Evolutionary conservation across 2,888 invertebrate species (phyloP), one percentile per base, ranked within the genome.

Genomic region (Stratiomys singularior): DNA sequence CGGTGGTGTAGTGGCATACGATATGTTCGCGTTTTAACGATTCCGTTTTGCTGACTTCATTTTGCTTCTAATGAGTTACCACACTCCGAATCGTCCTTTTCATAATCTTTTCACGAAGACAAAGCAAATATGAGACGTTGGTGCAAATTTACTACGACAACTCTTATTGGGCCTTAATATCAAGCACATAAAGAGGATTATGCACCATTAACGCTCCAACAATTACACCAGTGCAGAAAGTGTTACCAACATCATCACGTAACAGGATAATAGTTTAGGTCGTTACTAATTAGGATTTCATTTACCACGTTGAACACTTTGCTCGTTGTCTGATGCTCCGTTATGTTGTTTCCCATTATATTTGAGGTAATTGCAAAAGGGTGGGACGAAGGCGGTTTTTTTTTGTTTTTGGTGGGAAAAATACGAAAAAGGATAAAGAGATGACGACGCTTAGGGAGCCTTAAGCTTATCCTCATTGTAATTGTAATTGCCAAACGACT

Each of bases 211-310:
- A 18, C 25, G 25, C 47, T 69, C 46, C 47, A 47, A 69, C 69
- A 66, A 66, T 66, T 52, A 60, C 13, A 30, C 15, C 18, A 58
- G 44, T 60, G 60, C 37, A 46, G 27, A 60, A 58, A 58, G 58
- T 58, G 60, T 58, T 60, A 30, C 60, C 58, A 74, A 44, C 58
- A 60, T 47, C 58, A 74, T 74, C 74, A 74, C 74, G 74, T 74
- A 74, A 74, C 74, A 37, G 30, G 74, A 74, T 74, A 74, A 74
- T 60, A 58, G 74, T 74, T 74, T 60, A 25, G 74, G 74, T 58
- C 60, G 58, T 74, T 58, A 74, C 74, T 74, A 74, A 74, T 74
- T 74, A 74, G 58, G 60, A 74, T 74, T 74, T 74, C 58, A 74
- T 74, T 74, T 58, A 58, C 74, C 74, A 58, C 44, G 74, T 58